A percentile compares a stretch with the other conserved stretches of the same genome.
Conservation (phyloP, 2,797 vertebrate species). For the Orientallactaga sibirica region DNA sequence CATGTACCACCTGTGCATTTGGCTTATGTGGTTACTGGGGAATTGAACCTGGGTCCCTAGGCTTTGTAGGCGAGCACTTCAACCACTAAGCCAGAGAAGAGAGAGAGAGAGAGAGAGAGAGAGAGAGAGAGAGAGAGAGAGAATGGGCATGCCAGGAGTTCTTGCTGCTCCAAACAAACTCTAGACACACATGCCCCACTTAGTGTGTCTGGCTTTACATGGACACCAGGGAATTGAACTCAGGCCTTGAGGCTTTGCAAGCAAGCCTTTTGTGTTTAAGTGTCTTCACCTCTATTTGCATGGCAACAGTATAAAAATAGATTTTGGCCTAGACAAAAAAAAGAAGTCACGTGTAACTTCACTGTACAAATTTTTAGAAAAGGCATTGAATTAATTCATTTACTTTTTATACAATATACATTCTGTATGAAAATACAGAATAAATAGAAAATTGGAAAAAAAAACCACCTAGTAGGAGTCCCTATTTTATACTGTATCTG, state of each 20-base stretch:
- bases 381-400: background rate
- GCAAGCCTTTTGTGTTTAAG: background rate
- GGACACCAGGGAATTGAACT: too few relatives aligned
- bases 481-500: conserved; percentile 18
- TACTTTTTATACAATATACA: background rate
- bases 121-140: too few relatives aligned
- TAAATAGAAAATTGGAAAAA: background rate
- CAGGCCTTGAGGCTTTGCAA: background rate
- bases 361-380: conserved; percentile 13
- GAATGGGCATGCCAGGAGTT: too few relatives aligned
- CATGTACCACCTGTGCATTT: too few relatives aligned
- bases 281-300: background rate
- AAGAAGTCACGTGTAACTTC: background rate
- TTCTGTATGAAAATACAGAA: background rate
- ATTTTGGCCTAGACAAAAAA: background rate
- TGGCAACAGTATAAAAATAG: background rate
- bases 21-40: too few relatives aligned
- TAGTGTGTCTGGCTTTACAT: too few relatives aligned
- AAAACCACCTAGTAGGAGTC: background rate
- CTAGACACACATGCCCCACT: too few relatives aligned
- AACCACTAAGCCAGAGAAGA: too few relatives aligned
- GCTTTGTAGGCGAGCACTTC: background rate
- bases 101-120: too few relatives aligned
- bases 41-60: too few relatives aligned
- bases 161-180: too few relatives aligned